Base-by-base conservation (phyloP, 2,888 invertebrate species). In the Habrosyne pyritoides region DNA sequence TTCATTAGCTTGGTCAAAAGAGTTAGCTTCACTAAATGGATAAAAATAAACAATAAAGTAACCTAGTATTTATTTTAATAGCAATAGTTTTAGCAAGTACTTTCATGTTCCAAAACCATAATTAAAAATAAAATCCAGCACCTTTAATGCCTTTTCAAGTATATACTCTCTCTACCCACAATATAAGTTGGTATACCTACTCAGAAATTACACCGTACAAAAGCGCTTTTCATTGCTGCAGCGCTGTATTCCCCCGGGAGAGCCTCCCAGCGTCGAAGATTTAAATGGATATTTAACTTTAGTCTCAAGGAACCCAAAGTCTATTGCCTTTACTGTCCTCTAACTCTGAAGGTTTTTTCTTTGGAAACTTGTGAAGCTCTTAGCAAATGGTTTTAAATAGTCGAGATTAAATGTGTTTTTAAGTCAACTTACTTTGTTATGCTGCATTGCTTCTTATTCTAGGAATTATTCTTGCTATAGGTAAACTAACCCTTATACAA, bases 211-310 rank as follows among this genome's bases (percentile, higher is more conserved):
- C 64, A 70, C 52, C 64, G 69, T 68, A 67, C 71, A 71, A 72
- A 71, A 75, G 75, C 75, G 77, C 74, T 77, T 75, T 79, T 79
- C 72, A 69, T 64, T 71, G 85, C 85, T 89, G 84, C 86, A 87
- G 73, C 83, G 88, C 87, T 86, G 75, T 64, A 69, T 75, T 80
- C 87, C 50, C 50, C 30, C 84, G 89, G 7, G 53, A 69, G 77
- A 78, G 68, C 69, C 69, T 58, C 63, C 69, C 74, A 77, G 83
- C 85, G 80, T 84, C 86, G 87, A 89, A 88, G 89, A 91, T 91
- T 90, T 91, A 91, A 91, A 91, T 90, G 89, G 91, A 91, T 91
- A 91, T 90, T 91, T 89, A 91, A 91, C 89, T 90, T 91, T 84
- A 87, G 87, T 89, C 89, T 90, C 87, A 83, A 84, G 85, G 81